Evolutionary conservation across 2,888 invertebrate species (phyloP), one percentile per base, ranked within the genome.

Genomic region (Napeogenes inachia): DNA sequence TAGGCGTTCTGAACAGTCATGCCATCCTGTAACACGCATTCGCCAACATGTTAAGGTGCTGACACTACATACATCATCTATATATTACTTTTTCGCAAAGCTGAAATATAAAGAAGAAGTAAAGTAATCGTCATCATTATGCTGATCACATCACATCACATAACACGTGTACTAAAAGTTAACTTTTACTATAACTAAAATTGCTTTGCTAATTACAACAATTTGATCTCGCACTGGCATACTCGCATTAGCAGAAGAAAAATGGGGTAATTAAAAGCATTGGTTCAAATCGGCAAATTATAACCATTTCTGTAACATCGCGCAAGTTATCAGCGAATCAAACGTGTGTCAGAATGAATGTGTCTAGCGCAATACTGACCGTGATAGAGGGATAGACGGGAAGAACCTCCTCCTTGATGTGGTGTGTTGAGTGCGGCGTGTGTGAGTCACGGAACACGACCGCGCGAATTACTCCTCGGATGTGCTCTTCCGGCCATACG

Each of bases 401-500:
- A 69, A 90, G 78, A 70, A 85, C 85, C 74, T 95, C 95, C 75
- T 96, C 95, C 82, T 95, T 95, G 77, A 95, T 92, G 83, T 95
- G 94, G 80, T 94, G 94, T 61, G 97, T 94, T 93, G 85, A 94
- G 94, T 92, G 93, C 56, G 91, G 84, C 56, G 92, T 87, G 81
- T 92, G 92, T 13, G 95, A 94, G 89, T 97, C 97, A 75, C 97
- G 93, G 92, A 97, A 97, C 65, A 97, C 97, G 60, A 97, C 97
- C 63, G 97, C 96, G 76, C 97, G 93, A 78, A 97, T 97, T 61
- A 97, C 97, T 68, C 96, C 96, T 79, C 96, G 94, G 83, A 97
- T 97, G 87, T 97, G 97, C 81, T 97, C 97, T 85, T 97, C 97
- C 10, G 97, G 97, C 97, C 97, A 97, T 66, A 97, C 95, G 67